Percentiles rank a stretch among this genome's conserved stretches.
phyloP scores from a whole-genome alignment of 2,888 invertebrate genomes.

The Glyphotaelius pellucidus region DNA sequence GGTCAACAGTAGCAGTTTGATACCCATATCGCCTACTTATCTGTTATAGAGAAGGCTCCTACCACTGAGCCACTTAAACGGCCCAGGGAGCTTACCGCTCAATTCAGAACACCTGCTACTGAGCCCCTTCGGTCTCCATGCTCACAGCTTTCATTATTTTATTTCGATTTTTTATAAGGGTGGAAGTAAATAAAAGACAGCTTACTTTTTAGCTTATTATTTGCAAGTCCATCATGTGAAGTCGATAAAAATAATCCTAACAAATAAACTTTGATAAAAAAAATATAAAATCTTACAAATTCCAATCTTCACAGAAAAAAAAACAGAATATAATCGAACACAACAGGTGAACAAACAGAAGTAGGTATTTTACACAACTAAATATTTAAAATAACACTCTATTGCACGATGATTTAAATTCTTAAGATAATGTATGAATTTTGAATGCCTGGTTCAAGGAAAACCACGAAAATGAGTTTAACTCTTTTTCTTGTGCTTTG shows the following conservation, averaged over 20 bases:
- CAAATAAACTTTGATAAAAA: conserved; percentile 66
- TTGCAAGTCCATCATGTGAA: conserved; percentile 61
- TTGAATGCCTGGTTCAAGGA: neutral
- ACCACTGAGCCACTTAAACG: too few relatives aligned
- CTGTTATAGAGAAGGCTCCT: too few relatives aligned
- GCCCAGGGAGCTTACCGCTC: too few relatives aligned
- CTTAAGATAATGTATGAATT: conserved; percentile 22
- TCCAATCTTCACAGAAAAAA: conserved; percentile 58
- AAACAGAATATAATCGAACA: conserved; percentile 63
- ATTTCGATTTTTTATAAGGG: too few relatives aligned
- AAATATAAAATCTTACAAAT: conserved; percentile 63
- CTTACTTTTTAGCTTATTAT: conserved; percentile 61
- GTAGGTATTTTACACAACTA: conserved; percentile 43
- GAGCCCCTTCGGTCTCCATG: too few relatives aligned
- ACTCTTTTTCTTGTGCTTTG: neutral
- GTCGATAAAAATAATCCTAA: conserved; percentile 62
- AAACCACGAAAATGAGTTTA: neutral
- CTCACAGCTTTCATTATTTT: too few relatives aligned
- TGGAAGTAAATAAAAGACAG: conserved; percentile 53
- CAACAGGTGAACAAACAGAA: conserved; percentile 65
- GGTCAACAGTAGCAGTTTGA: too few relatives aligned
- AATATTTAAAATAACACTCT: conserved; percentile 38
- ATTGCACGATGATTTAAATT: conserved; percentile 41
- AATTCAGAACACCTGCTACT: too few relatives aligned
- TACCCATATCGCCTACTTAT: too few relatives aligned